Evolutionary conservation across 2,113 vertebrate genomes (phyloP), one percentile per base, ranked within the genome.

Genomic region (Nerophis ophidion): DNA sequence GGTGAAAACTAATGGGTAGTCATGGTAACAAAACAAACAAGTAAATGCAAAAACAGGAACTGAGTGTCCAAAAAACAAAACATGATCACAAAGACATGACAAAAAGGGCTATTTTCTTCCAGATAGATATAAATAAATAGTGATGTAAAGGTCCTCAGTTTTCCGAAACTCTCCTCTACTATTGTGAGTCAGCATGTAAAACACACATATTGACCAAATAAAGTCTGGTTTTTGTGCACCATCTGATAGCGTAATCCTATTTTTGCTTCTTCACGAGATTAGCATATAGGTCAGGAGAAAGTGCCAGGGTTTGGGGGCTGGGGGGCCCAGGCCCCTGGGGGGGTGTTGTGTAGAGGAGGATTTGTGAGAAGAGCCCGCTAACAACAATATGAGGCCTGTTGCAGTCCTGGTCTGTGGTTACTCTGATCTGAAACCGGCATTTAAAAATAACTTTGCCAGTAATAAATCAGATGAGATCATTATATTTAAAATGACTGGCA

Each of bases 321-420:
- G 36, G 36, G 4, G 26, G 4, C 0, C 0, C 11, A 7, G 40
- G 40, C 40, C 40, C 40, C 40, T 44, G 40, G 46, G 48, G 40
- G 66, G 50, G 12, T 9, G 26, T 16, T 7, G 48, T 14, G 17
- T 56, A 57, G 35, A 45, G 50, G 56, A 63, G 52, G 68, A 45
- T 16, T 34, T 67, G 38, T 48, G 70, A 48, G 45, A 26, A 17
- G 54, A 50, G 63, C 19, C 44, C 42, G 63, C 50, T 61, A 68
- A 72, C 71, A 68, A 84, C 80, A 84, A 77, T 77, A 64, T 49
- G 12, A 60, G 68, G 71, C 61, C 68, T 75, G 75, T 71, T 77
- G 44, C 72, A 68, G 72, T 36, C 70, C 73, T 66, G 60, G 60
- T 35, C 46, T 61, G 59, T 14, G n/a, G 64, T 65, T 6, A 57